Percentiles rank a stretch among this genome's conserved stretches.
These are phyloP conservation scores for Bolinopsis microptera DNA, from an alignment of 37 sponge, comb jelly and placozoan genomes.

Conservation along the genomic window DNA sequence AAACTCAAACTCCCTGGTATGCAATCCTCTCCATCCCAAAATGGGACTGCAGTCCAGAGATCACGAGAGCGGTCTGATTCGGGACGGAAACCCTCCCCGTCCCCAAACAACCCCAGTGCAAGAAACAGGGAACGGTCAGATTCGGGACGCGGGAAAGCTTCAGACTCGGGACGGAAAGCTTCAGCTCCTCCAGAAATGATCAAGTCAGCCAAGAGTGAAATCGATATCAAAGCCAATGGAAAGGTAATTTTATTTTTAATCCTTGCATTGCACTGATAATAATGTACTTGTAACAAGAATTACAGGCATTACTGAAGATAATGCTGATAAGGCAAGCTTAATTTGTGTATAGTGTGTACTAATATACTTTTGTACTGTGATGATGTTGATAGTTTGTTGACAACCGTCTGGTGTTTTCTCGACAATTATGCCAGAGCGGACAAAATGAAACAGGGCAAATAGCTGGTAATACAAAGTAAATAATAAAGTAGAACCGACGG, in stretches of 20 bases:
- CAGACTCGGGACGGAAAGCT: neutral
- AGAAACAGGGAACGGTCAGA: neutral
- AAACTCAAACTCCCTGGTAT: neutral
- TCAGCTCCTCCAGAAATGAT: neutral
- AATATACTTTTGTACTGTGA: too few species aligned
- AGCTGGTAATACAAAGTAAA: too few species aligned
- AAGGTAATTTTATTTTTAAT: neutral
- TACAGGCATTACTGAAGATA: too few species aligned
- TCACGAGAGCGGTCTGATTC: neutral
- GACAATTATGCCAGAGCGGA: too few species aligned
- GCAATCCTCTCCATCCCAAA: neutral
- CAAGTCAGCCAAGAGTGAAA: neutral
- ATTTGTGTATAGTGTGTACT: too few species aligned
- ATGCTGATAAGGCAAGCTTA: too few species aligned
- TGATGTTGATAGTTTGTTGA: too few species aligned
- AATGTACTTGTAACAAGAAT: too few species aligned
- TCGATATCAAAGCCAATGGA: neutral
- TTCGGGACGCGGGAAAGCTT: neutral
- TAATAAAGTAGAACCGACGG: too few species aligned
- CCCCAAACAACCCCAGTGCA: neutral
- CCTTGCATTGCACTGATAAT: too few species aligned
- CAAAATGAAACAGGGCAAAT: too few species aligned
- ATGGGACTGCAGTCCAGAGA: neutral
- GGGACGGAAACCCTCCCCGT: neutral
- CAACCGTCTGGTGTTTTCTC: too few species aligned